Base-by-base conservation (phyloP, 2,113 vertebrate genomes). In the Trichomycterus rosablanca region DNA sequence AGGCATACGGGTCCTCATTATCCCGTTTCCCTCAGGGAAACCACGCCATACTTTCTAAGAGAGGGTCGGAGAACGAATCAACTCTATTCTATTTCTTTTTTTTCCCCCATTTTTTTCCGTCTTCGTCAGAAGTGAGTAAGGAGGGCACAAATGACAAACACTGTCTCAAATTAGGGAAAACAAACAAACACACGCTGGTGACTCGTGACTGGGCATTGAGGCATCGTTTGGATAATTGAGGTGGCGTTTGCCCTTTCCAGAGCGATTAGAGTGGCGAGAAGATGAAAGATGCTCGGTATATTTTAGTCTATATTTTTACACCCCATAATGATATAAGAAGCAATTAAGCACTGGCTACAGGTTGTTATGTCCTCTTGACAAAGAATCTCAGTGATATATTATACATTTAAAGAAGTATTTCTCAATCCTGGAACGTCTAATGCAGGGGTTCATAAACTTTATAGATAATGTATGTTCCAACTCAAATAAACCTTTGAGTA, bases 231-330 rank as follows among this genome's bases (percentile, higher is more conserved):
- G 20, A n/a, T n/a, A n/a, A n/a, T n/a, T n/a, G n/a, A n/a, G 23
- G 26, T 60, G 22, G 30, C 3, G 7, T 46, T 60, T 50, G 32
- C 20, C 68, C n/a, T n/a, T 78, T 84, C 84, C 80, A 82, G 82
- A 81, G 81, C 80, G 76, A 84, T 86, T 85, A 86, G 76, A 78
- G 69, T 26, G 64, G 67, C 73, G 54, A 68, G 80, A 81, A 83
- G 80, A 86, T 86, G 81, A 85, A 88, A 85, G 81, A 78, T 84
- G 80, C 78, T 85, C 78, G 39, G 83, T 85, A 81, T 83, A 84
- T 86, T 86, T 88, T 85, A 81, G 26, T 7, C 7, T 83, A 83
- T 81, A 84, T 82, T 83, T 87, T 88, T 86, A 77, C 75, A 42
- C 22, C 75, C 77, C 43, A 42, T 86, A 84, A 88, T 84, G 83